Base-by-base conservation (phyloP, 2,888 invertebrate species). In the Tubulanus polymorphus region DNA sequence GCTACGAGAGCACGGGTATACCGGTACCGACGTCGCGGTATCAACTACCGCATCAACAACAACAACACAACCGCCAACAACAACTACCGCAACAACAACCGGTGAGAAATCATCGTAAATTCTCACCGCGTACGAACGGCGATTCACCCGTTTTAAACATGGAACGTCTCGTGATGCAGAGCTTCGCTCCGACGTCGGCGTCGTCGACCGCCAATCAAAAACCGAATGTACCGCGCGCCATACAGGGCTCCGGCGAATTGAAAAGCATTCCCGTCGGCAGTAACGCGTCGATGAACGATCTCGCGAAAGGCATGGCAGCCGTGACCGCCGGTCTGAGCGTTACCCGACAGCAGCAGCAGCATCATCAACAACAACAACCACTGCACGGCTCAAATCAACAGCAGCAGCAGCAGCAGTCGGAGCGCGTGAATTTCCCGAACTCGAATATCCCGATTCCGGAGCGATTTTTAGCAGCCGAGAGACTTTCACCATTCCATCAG, bases 401-500 rank as follows among this genome's bases (percentile, higher is more conserved):
- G 27, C 54, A 28, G 41, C 41, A 23, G 41, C 28, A n/a, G 54
- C 12, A 15, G 28, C 20, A 41, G 29, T 26, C 27, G 20, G 26
- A 27, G 41, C 27, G 52, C 20, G 23, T 45, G 2, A 18, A 18
- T 23, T 8, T 8, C 35, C 20, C 26, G 30, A 35, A 23, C 41
- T 48, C n/a, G 20, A 45, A 5, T 37, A 37, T 35, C 28, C 49
- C 37, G 18, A 30, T 23, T 29, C 35, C 48, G 30, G 32, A 32
- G 30, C 32, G 25, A 26, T 30, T 45, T 12, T 30, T 30, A 23
- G 47, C 18, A 37, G 53, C 29, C 32, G 46, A 28, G 12, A 37
- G 32, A 37, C 37, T 46, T 28, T 55, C 50, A 29, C 55, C 55
- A 2, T 55, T 55, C 55, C 18, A 41, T 8, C 20, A 41, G 6